Conservation (phyloP, 2,888 invertebrate genomes). For the Cheilosia impressa region DNA sequence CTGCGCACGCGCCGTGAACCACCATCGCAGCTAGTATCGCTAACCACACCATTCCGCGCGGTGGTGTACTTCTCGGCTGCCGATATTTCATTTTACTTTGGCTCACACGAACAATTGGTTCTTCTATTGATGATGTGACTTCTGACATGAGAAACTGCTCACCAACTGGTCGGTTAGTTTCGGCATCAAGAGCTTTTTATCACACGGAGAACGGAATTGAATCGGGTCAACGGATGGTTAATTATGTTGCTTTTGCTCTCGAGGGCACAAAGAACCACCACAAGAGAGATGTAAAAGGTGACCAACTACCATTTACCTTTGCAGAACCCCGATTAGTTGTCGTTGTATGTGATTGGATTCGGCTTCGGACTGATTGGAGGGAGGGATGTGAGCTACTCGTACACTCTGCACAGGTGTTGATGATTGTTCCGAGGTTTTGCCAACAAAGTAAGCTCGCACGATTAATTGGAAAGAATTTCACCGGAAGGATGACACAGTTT, state of each 20-base stretch:
- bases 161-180: slow-evolving; percentile 80
- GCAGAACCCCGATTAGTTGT: slow-evolving; percentile 13
- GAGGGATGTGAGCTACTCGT: neutral
- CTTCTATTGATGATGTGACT: slow-evolving; percentile 54
- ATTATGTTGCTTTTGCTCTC: slow-evolving; percentile 72
- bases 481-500: slow-evolving; percentile 50
- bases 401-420: neutral
- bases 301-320: slow-evolving; percentile 20
- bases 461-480: slow-evolving; percentile 29
- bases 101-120: slow-evolving; percentile 19
- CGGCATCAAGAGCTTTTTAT: slow-evolving; percentile 81
- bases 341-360: neutral
- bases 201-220: slow-evolving; percentile 56
- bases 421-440: neutral
- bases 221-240: slow-evolving; percentile 71
- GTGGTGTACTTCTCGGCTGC: slow-evolving; percentile 22
- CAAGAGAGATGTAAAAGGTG: slow-evolving; percentile 27
- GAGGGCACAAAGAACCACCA: slow-evolving; percentile 35
- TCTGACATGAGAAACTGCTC: slow-evolving; percentile 76
- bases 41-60: slow-evolving; percentile 21
- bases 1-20: slow-evolving; percentile 22
- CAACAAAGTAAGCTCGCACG: neutral
- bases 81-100: slow-evolving; percentile 10
- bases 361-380: slow-evolving; percentile 12
- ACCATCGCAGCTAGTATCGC: slow-evolving; percentile 30